Evolutionary conservation across 2,113 vertebrate genomes (phyloP).

Genomic region (Ciconia stormi): DNA sequence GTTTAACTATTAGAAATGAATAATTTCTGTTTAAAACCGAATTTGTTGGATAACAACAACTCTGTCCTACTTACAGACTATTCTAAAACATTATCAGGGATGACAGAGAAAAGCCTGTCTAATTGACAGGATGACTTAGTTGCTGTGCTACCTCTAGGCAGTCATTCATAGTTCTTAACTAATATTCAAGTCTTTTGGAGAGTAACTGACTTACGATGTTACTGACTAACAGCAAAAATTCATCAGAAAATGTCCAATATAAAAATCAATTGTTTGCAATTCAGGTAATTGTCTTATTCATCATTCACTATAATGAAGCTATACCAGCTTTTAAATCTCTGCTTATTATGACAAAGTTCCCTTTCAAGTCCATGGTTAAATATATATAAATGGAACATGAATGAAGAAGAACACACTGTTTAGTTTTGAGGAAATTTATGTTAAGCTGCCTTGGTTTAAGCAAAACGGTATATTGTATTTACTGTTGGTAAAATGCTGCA

Average conservation of each 20-base stretch:
- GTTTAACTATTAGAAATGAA: background rate
- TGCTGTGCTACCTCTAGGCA: background rate
- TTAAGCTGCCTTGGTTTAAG: background rate
- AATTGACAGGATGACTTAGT: background rate
- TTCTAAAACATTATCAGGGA: background rate
- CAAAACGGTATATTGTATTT: background rate
- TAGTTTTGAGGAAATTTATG: background rate
- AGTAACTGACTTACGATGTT: background rate
- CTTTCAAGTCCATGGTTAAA: background rate
- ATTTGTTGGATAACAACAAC: background rate
- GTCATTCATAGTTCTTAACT: background rate
- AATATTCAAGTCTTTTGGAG: background rate
- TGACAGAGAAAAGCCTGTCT: background rate
- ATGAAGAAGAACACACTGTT: background rate
- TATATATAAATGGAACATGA: background rate
- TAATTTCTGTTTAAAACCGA: slow-evolving; percentile 14
- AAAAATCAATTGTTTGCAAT: background rate
- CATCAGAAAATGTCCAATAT: background rate
- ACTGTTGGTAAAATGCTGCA: background rate
- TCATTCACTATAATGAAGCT: background rate
- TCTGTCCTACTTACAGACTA: background rate
- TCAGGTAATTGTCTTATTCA: background rate
- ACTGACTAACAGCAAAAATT: background rate
- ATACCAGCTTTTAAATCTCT: background rate
- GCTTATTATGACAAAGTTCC: background rate